Conservation (phyloP, 2,113 vertebrate genomes). For the Gambusia affinis region DNA sequence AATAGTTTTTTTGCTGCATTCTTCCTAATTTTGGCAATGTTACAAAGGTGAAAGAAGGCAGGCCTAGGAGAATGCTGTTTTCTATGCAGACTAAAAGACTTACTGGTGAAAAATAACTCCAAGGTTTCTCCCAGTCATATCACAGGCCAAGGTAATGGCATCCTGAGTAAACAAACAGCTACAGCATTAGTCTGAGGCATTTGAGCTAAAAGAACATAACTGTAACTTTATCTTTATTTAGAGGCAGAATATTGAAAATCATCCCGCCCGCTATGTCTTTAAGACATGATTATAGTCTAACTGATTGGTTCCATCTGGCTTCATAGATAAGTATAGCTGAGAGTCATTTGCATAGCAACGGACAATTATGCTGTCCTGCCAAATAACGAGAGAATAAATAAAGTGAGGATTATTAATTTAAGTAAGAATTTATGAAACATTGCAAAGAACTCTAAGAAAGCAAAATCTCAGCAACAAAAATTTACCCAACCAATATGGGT, state of each 20-base stretch:
- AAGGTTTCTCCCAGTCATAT: neutral
- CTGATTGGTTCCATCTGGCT: neutral
- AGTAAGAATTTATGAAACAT: neutral
- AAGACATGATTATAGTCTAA: constrained; percentile 1
- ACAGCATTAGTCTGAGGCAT: neutral
- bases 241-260: neutral
- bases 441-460: neutral
- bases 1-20: neutral
- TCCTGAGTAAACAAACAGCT: neutral
- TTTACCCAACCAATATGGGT: neutral
- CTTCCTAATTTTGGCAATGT: neutral
- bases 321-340: constrained; percentile 1
- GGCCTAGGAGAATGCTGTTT: neutral
- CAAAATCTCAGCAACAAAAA: neutral
- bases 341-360: neutral
- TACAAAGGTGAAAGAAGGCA: neutral
- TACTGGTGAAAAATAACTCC: neutral
- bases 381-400: neutral
- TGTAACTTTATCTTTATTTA: neutral
- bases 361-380: neutral
- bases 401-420: neutral
- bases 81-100: neutral
- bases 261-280: neutral
- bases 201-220: neutral
- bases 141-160: neutral